These are phyloP conservation scores for Alfaro cultratus DNA, from an alignment of 2,797 vertebrate genomes.

Conservation along the genomic window DNA sequence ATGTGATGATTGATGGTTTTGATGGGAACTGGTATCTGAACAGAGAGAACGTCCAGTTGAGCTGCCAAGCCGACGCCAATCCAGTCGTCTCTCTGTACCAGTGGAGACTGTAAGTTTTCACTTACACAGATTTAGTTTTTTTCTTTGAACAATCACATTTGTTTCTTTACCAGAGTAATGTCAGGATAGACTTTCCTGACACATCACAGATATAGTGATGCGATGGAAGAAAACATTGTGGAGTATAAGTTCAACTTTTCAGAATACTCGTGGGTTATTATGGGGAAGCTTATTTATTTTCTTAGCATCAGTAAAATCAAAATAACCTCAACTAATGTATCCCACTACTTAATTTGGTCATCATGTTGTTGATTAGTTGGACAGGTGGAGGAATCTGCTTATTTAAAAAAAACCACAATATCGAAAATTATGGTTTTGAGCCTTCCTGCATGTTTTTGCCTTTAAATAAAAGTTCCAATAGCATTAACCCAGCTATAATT, in stretches of 20 bases:
- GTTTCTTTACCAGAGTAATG: neutral
- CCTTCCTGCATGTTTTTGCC: neutral
- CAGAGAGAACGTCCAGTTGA: constrained; percentile 90
- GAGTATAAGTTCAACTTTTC: neutral
- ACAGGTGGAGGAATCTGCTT: neutral
- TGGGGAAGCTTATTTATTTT: neutral
- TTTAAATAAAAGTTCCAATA: neutral
- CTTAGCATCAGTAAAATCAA: neutral
- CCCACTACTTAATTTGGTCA: neutral
- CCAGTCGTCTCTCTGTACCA: constrained; percentile 90
- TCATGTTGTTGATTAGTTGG: neutral
- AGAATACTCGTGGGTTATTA: neutral
- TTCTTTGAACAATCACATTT: neutral
- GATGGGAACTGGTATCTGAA: constrained; percentile 98
- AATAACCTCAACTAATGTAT: neutral
- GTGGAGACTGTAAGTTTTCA: constrained; percentile 91
- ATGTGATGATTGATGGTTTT: constrained; percentile 92
- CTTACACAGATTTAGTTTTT: neutral
- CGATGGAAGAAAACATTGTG: neutral
- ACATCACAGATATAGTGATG: neutral
- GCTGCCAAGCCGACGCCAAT: constrained; percentile 92
- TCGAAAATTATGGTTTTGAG: neutral
- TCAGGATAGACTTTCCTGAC: neutral
- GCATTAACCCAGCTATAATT: neutral
- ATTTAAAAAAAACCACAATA: neutral